These are phyloP conservation scores for Cephus rjabovi DNA, from an alignment of 2,888 invertebrate species.

Conservation along the genomic window DNA sequence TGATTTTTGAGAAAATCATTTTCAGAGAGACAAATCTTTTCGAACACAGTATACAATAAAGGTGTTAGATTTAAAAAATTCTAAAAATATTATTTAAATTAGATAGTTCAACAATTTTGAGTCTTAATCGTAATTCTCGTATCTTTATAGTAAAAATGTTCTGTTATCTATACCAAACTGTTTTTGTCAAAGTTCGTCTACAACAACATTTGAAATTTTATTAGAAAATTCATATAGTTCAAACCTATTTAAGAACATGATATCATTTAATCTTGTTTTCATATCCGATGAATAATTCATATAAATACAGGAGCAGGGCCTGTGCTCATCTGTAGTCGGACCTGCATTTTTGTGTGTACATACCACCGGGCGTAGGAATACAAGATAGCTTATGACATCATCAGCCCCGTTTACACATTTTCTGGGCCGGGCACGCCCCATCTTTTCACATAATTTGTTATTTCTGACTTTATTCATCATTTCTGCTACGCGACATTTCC, in stretches of 20 bases:
- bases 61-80: background rate
- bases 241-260: background rate
- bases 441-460: slow-evolving; percentile 36
- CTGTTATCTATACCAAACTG: background rate
- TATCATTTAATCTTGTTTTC: background rate
- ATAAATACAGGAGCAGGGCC: slow-evolving; percentile 3
- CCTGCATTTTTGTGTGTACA: slow-evolving; percentile 30
- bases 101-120: background rate
- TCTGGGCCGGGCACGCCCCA: slow-evolving; percentile 61
- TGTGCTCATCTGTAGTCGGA: background rate
- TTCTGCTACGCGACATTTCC: background rate
- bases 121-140: background rate
- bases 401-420: slow-evolving; percentile 55
- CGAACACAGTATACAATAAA: background rate
- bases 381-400: slow-evolving; percentile 60
- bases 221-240: background rate
- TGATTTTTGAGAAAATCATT: background rate
- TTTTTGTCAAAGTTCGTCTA: background rate
- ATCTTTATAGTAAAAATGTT: background rate
- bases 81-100: background rate
- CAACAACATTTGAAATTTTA: background rate
- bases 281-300: background rate
- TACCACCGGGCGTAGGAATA: slow-evolving; percentile 55
- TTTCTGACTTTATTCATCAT: slow-evolving; percentile 12
- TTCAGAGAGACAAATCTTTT: background rate